Evolutionary conservation across 2,888 invertebrate genomes (phyloP).

Genomic region (Drosophila putrida): DNA sequence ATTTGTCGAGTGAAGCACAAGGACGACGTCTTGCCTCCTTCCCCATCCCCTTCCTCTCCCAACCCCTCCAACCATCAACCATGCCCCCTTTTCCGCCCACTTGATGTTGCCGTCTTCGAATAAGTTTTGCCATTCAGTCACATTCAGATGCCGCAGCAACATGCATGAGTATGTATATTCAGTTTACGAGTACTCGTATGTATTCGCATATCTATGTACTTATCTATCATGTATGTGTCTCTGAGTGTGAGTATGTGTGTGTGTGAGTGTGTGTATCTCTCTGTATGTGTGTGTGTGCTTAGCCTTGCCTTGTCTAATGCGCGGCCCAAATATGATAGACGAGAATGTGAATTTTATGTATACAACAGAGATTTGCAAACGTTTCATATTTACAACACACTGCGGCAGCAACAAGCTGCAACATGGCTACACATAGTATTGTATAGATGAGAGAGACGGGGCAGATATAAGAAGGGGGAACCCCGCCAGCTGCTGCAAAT

Average conservation of each 20-base stretch:
- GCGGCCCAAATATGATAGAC: conserved; percentile 77
- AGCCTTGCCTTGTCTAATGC: conserved; percentile 76
- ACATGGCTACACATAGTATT: conserved; percentile 35
- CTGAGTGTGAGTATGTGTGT: not conserved
- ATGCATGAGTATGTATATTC: conserved; percentile 28
- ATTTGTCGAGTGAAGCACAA: conserved; percentile 79
- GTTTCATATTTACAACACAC: conserved; percentile 69
- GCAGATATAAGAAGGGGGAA: conserved; percentile 2
- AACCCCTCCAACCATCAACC: too few relatives aligned
- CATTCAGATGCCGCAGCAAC: conserved; percentile 21
- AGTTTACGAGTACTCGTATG: conserved; percentile 35
- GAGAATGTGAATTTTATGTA: conserved; percentile 60
- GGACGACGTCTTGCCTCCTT: conserved; percentile 41
- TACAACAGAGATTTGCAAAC: conserved; percentile 73
- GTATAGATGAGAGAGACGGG: conserved; percentile 4
- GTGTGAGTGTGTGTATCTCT: conserved; percentile 6
- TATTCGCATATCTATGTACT: conserved; percentile 45
- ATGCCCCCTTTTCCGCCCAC: not conserved
- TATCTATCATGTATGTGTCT: conserved; percentile 32
- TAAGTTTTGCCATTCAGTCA: conserved; percentile 41
- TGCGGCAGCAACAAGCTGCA: conserved; percentile 74
- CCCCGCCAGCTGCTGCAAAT: conserved; percentile 74
- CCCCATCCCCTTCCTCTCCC: not conserved
- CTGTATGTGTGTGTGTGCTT: conserved; percentile 46
- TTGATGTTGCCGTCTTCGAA: conserved; percentile 18